phyloP scores from a whole-genome alignment of 2,113 vertebrate genomes.

The Phylloscopus trochiloides region DNA sequence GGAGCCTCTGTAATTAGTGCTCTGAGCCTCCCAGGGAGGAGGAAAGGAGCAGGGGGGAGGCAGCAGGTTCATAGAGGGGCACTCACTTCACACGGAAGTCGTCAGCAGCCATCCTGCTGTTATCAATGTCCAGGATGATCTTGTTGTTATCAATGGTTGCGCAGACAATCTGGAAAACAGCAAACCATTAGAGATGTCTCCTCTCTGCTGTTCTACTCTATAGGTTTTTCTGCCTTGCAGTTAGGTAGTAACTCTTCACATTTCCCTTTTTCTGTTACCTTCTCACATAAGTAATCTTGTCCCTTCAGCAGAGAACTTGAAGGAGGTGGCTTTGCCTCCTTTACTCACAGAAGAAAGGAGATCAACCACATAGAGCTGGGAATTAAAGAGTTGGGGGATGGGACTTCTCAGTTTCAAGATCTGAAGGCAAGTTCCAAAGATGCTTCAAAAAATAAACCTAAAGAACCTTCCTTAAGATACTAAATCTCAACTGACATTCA shows the following conservation, averaged over 20 bases:
- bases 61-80: not conserved
- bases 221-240: not conserved
- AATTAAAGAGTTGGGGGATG: not conserved
- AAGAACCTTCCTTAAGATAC: not conserved
- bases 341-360: not conserved
- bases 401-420: not conserved
- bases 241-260: not conserved
- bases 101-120: conserved; percentile 67
- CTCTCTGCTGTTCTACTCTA: not conserved
- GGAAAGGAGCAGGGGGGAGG: not conserved
- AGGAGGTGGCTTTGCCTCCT: not conserved
- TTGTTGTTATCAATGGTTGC: conserved; percentile 58
- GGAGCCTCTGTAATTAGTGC: not conserved
- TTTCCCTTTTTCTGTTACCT: not conserved
- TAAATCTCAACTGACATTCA: not conserved
- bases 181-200: not conserved
- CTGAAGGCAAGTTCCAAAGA: not conserved
- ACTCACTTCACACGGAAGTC: conserved; percentile 84
- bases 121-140: conserved; percentile 75
- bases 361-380: not conserved
- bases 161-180: conserved; percentile 69
- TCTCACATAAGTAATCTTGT: not conserved
- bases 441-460: not conserved
- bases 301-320: not conserved
- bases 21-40: not conserved